Percentiles rank a stretch among this genome's conserved stretches.
These are phyloP conservation scores for Sinocyclocheilus grahami DNA, from an alignment of 2,113 vertebrate species.

Conservation along the genomic window DNA sequence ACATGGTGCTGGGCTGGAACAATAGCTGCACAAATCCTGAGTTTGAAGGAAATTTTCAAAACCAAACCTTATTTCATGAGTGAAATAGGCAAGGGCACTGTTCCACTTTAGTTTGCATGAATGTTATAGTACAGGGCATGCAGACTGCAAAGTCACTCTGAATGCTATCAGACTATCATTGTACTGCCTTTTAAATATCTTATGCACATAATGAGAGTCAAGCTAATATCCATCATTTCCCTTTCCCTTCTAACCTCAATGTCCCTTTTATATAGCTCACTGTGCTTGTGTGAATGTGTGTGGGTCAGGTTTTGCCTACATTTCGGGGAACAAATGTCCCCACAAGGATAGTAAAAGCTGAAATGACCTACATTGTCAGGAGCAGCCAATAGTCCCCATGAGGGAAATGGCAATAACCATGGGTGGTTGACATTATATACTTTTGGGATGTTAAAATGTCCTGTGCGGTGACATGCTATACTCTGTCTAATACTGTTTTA, in stretches of 20 bases:
- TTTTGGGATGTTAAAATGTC: background rate
- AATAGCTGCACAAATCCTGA: background rate
- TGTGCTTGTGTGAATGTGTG: conserved; percentile 12
- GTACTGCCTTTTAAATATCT: conserved; percentile 31
- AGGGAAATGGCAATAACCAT: conserved; percentile 59
- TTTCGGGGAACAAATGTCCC: conserved; percentile 12
- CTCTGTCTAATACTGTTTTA: background rate
- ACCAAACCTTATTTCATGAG: background rate
- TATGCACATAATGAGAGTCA: conserved; percentile 18
- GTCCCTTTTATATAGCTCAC: background rate
- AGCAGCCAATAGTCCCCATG: background rate
- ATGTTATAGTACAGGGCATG: background rate
- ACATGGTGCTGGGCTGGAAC: background rate
- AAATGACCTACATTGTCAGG: conserved; percentile 2
- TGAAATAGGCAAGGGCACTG: conserved; percentile 4
- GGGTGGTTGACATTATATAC: background rate
- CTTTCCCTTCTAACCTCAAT: conserved; percentile 20
- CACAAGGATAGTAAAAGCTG: conserved; percentile 5
- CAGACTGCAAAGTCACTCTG: conserved; percentile 26
- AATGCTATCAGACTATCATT: background rate
- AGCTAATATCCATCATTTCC: conserved; percentile 23
- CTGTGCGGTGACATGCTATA: background rate
- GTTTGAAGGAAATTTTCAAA: background rate
- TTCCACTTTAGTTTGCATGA: background rate
- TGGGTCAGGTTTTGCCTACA: conserved; percentile 3